Conservation (phyloP, 2,797 vertebrate genomes). For the Brachyalestes nurse region DNA sequence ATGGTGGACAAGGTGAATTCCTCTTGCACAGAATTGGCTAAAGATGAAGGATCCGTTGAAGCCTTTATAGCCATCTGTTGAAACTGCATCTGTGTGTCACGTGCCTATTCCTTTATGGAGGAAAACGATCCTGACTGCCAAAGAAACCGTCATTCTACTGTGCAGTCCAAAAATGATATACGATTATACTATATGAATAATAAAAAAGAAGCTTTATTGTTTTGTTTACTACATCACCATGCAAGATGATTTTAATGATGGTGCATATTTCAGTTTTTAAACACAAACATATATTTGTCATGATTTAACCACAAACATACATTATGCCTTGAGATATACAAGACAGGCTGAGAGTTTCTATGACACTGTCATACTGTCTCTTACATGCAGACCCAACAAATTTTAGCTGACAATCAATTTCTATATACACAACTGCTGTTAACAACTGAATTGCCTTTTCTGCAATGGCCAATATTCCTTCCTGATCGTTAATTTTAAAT, state of each 20-base stretch:
- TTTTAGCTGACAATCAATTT: no score
- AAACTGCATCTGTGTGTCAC: constrained; percentile 71
- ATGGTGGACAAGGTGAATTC: constrained; percentile 64
- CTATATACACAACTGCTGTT: no score
- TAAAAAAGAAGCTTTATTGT: neutral
- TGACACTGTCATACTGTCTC: no score
- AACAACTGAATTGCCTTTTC: no score
- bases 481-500: no score
- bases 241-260: constrained; percentile 69
- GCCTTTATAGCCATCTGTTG: constrained; percentile 54
- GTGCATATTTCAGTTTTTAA: constrained; percentile 4
- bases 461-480: no score
- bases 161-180: neutral
- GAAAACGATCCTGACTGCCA: constrained; percentile 24
- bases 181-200: neutral
- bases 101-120: constrained; percentile 52
- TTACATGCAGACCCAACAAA: no score
- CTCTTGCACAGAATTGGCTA: constrained; percentile 56
- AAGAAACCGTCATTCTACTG: constrained; percentile 46
- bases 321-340: no score
- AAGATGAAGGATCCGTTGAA: constrained; percentile 65
- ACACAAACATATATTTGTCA: no score
- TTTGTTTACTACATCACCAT: constrained; percentile 57
- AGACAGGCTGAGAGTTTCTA: no score
- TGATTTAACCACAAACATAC: neutral